phyloP scores from a whole-genome alignment of 2,797 vertebrate genomes.

The Synanceia verrucosa region DNA sequence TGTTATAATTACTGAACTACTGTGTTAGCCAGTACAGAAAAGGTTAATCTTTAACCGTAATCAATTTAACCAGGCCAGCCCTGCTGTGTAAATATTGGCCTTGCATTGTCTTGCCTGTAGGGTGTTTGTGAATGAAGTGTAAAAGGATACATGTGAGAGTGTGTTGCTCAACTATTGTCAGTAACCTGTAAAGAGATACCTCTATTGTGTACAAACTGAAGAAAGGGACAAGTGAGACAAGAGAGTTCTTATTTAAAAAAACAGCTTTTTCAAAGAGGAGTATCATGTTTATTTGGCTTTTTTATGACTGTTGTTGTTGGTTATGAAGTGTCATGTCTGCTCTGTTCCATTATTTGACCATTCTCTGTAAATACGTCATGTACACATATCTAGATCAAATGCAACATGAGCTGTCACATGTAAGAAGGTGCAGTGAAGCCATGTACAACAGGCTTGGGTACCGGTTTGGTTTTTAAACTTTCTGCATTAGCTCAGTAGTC shows the following conservation, averaged over 20 bases:
- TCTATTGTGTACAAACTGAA: constrained; percentile 1
- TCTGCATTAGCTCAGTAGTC: not conserved
- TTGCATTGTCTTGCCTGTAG: constrained; percentile 11
- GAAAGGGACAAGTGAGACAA: constrained; percentile 13
- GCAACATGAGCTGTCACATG: constrained; percentile 8
- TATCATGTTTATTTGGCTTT: constrained; percentile 18
- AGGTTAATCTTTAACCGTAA: constrained; percentile 50
- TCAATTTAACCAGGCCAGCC: not conserved
- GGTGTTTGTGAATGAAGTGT: constrained; percentile 43
- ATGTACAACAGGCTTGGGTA: not conserved
- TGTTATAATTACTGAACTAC: not conserved
- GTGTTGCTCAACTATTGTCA: constrained; percentile 31
- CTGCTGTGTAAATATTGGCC: constrained; percentile 56
- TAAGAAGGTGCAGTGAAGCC: not conserved
- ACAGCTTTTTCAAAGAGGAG: not conserved
- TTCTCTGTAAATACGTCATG: constrained; percentile 2
- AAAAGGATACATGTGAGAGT: constrained; percentile 64
- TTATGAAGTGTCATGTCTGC: not conserved
- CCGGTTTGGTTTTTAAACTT: not conserved
- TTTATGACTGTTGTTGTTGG: not conserved
- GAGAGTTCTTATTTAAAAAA: constrained; percentile 8
- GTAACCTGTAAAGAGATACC: constrained; percentile 36
- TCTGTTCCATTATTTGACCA: not conserved
- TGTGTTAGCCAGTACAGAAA: not conserved
- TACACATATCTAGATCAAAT: not conserved